phyloP scores from a whole-genome alignment of 2,113 vertebrate genomes.

The Lutjanus erythropterus region DNA sequence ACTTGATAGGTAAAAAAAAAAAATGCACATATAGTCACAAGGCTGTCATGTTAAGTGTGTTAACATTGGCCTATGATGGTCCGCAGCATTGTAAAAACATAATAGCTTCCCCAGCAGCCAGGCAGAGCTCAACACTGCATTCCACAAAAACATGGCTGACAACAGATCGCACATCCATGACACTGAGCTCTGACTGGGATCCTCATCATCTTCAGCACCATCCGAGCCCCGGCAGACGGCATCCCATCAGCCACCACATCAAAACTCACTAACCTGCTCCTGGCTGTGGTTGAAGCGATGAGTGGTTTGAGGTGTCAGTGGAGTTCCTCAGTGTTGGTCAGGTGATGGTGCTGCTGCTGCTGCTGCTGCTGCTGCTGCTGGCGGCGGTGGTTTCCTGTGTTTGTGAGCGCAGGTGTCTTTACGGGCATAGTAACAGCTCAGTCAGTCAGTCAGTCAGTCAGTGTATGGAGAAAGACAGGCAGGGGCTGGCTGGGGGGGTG shows the following conservation, averaged over 20 bases:
- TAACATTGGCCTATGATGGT: neutral
- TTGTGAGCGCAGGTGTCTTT: conserved; percentile 63
- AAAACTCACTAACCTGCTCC: conserved; percentile 66
- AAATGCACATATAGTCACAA: too few species aligned
- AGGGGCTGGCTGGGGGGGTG: conserved; percentile 29
- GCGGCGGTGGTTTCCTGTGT: conserved; percentile 34
- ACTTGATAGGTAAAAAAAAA: neutral
- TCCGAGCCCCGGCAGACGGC: neutral
- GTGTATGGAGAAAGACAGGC: conserved; percentile 64
- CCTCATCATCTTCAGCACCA: neutral
- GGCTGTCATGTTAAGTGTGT: neutral
- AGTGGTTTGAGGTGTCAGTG: conserved; percentile 7
- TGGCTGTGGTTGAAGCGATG: neutral
- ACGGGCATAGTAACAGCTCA: conserved; percentile 47
- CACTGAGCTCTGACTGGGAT: neutral
- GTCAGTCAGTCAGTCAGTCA: conserved; percentile 23
- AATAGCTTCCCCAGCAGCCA: neutral
- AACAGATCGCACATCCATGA: conserved; percentile 5
- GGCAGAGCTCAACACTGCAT: neutral
- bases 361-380: too few species aligned
- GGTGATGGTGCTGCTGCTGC: too few species aligned
- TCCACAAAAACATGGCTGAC: conserved; percentile 38
- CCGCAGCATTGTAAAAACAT: conserved; percentile 19
- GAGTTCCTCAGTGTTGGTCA: conserved; percentile 37
- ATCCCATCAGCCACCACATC: conserved; percentile 22